Conservation (phyloP, 2,888 invertebrate species). For the Scaptomyza tumidula region DNA sequence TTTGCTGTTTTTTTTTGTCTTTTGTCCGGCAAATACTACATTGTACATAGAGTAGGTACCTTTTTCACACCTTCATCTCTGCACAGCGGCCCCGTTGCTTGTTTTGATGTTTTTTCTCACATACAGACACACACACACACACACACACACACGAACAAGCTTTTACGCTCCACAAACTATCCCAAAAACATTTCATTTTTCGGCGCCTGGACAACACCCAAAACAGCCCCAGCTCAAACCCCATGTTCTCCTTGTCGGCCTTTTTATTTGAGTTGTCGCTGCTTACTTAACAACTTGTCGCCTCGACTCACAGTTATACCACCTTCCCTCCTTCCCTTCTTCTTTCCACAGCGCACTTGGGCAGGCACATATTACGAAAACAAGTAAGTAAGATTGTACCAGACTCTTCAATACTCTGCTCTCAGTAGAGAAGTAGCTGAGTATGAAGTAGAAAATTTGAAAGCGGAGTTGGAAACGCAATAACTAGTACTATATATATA, state of each 20-base stretch:
- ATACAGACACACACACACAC: not conserved
- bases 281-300: constrained; percentile 79
- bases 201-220: constrained; percentile 33
- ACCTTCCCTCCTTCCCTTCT: not conserved
- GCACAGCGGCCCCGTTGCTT: not conserved
- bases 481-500: no score
- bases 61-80: constrained; percentile 69
- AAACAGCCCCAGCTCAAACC: not conserved
- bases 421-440: not conserved
- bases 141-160: constrained; percentile 9
- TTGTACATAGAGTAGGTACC: constrained; percentile 23
- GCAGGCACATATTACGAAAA: constrained; percentile 12
- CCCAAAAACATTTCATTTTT: constrained; percentile 34
- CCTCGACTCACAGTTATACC: constrained; percentile 38
- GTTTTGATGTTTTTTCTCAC: constrained; percentile 17
- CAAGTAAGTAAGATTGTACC: not conserved
- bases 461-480: no score
- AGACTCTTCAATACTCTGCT: not conserved
- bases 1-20: constrained; percentile 38
- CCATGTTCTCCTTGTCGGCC: constrained; percentile 27
- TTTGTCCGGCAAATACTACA: constrained; percentile 45
- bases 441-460: no score
- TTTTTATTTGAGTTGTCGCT: constrained; percentile 74
- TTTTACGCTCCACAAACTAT: constrained; percentile 60
- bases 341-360: not conserved